A percentile compares a stretch with the other conserved stretches of the same genome.
Conservation (phyloP, 2,888 invertebrate species). For the Sphaeridia pumilis region DNA sequence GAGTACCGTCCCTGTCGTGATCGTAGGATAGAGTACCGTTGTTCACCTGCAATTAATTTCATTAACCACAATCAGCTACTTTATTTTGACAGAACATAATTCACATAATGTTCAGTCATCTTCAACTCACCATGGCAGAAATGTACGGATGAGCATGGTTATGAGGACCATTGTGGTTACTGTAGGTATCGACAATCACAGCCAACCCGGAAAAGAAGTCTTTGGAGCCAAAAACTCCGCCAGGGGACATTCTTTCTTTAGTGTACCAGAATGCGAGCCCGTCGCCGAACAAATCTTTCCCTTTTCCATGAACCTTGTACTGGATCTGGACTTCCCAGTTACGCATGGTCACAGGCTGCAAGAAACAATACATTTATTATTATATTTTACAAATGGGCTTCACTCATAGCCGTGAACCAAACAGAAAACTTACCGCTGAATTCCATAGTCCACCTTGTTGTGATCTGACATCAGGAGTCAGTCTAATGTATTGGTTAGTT, state of each 20-base stretch:
- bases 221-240: slow-evolving; percentile 88
- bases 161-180: slow-evolving; percentile 97
- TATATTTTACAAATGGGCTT: too few species aligned
- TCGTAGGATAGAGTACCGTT: slow-evolving; percentile 93
- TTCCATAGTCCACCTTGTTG: slow-evolving; percentile 91
- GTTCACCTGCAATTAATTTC: slow-evolving; percentile 61
- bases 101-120: slow-evolving; percentile 4
- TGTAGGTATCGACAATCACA: slow-evolving; percentile 92
- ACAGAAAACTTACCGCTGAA: slow-evolving; percentile 71
- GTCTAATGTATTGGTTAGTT: slow-evolving; percentile 80
- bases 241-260: slow-evolving; percentile 62
- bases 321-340: slow-evolving; percentile 97
- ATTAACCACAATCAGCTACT: background rate
- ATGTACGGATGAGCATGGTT: slow-evolving; percentile 98
- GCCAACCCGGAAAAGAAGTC: slow-evolving; percentile 84
- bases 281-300: slow-evolving; percentile 90
- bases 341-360: slow-evolving; percentile 69
- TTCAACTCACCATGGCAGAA: slow-evolving; percentile 79
- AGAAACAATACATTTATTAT: too few species aligned
- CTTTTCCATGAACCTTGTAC: slow-evolving; percentile 91
- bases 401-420: too few species aligned
- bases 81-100: background rate
- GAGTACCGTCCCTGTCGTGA: slow-evolving; percentile 96
- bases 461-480: slow-evolving; percentile 88
- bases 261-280: slow-evolving; percentile 94